These are phyloP conservation scores for Thermophis baileyi DNA, from an alignment of 2,113 vertebrate genomes.

Conservation along the genomic window DNA sequence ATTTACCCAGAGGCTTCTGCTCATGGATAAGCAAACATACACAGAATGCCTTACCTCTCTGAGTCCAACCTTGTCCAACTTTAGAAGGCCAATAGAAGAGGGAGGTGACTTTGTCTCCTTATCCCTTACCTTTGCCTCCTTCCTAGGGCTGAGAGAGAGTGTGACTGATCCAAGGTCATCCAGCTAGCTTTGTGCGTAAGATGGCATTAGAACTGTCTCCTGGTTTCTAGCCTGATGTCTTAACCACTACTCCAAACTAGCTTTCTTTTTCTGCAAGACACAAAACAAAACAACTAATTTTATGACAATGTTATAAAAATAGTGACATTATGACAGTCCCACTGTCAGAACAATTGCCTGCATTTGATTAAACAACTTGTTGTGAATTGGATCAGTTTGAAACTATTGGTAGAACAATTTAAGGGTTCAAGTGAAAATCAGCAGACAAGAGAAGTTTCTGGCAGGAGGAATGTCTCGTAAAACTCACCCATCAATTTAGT, in stretches of 20 bases:
- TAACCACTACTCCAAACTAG: not conserved
- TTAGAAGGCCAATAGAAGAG: not conserved
- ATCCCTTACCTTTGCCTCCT: not conserved
- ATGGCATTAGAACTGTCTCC: not conserved
- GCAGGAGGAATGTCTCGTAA: not conserved
- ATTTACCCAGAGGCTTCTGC: not conserved
- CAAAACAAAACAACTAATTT: not conserved
- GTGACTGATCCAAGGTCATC: not conserved
- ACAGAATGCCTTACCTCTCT: not conserved
- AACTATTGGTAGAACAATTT: not conserved
- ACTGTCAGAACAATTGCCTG: not conserved
- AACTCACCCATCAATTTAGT: not conserved
- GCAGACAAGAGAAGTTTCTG: not conserved
- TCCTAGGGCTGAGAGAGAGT: not conserved
- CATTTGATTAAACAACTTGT: not conserved
- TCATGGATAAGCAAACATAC: not conserved
- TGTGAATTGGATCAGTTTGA: not conserved
- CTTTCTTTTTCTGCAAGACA: not conserved
- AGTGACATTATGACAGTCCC: not conserved
- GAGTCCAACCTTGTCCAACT: not conserved
- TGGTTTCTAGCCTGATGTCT: not conserved
- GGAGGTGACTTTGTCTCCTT: not conserved
- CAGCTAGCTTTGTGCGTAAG: not conserved
- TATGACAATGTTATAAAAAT: not conserved
- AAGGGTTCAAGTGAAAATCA: slow-evolving; percentile 1